Percentiles rank a stretch among this genome's conserved stretches.
Evolutionary conservation across 1,140 invertebrate species (phyloP).

Genomic region (Atta colombica): DNA sequence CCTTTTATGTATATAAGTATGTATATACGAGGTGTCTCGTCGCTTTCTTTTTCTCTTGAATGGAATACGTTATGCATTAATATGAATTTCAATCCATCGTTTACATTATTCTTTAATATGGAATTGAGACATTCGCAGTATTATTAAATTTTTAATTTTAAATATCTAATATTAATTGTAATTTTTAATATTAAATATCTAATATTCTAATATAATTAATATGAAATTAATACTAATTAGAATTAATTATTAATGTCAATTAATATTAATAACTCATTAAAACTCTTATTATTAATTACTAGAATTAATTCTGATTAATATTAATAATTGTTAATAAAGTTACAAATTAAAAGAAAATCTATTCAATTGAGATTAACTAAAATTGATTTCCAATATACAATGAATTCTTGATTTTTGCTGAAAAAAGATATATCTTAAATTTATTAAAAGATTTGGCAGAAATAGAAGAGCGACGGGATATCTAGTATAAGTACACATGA

Average conservation of each 20-base stretch:
- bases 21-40: background rate
- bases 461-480: background rate
- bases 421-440: background rate
- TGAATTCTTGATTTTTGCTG: background rate
- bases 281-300: background rate
- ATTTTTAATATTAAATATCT: background rate
- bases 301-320: conserved; percentile 6
- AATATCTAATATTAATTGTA: background rate
- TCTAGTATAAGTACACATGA: background rate
- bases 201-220: background rate
- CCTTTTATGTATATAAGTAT: background rate
- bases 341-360: background rate
- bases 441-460: background rate
- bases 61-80: background rate
- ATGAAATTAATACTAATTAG: background rate
- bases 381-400: conserved; percentile 3
- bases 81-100: background rate
- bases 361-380: background rate
- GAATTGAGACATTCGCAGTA: background rate
- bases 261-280: background rate
- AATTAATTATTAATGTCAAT: background rate
- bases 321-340: background rate
- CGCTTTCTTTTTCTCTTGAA: background rate
- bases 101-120: background rate
- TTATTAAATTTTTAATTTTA: background rate